A percentile compares a stretch with the other conserved stretches of the same genome.
phyloP scores from a whole-genome alignment of 2,113 vertebrate species.

The Anarrhichthys ocellatus region DNA sequence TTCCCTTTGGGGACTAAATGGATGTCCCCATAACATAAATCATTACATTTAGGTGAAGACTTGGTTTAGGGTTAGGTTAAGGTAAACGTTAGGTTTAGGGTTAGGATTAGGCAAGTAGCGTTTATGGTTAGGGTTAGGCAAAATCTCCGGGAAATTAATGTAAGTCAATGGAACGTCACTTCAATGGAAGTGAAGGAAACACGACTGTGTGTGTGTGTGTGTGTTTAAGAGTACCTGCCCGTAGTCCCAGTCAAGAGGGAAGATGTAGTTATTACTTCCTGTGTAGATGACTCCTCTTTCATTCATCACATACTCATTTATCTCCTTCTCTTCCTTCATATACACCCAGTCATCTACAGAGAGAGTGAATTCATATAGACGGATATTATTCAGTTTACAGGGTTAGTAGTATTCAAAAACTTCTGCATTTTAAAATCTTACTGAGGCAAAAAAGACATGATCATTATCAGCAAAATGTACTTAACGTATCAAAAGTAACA shows the following conservation, averaged over 20 bases:
- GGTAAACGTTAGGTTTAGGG: too few relatives aligned
- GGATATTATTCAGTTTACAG: not conserved
- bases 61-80: not conserved
- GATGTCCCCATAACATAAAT: not conserved
- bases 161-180: not conserved
- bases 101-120: too few relatives aligned
- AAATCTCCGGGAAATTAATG: not conserved
- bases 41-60: not conserved
- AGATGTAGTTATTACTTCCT: constrained; percentile 80
- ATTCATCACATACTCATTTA: constrained; percentile 88
- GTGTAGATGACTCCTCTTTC: constrained; percentile 86
- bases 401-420: not conserved
- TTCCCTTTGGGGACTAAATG: not conserved
- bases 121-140: not conserved
- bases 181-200: too few relatives aligned
- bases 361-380: not conserved
- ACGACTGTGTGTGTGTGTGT: not conserved
- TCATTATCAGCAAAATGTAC: not conserved
- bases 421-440: not conserved
- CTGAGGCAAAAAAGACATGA: not conserved
- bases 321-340: constrained; percentile 78
- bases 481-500: not conserved
- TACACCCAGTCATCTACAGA: constrained; percentile 87
- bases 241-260: constrained; percentile 80
- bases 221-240: constrained; percentile 57